A percentile compares a stretch with the other conserved stretches of the same genome.
These are phyloP conservation scores for Stratiomys singularior DNA, from an alignment of 2,888 invertebrate species.

Conservation along the genomic window DNA sequence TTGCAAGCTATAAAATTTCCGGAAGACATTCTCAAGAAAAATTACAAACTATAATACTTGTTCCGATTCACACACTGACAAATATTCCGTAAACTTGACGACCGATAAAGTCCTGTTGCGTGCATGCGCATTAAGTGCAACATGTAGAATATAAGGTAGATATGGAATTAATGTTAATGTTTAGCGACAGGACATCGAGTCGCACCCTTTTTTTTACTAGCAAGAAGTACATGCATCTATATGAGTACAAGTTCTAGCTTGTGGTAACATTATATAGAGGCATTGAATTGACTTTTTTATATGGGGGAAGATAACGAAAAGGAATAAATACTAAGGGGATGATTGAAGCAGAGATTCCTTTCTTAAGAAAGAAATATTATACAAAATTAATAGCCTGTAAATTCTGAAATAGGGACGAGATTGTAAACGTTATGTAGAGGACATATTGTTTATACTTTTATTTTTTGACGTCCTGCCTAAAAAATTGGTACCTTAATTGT, in stretches of 20 bases:
- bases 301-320: too few species aligned
- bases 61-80: neutral
- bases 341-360: too few species aligned
- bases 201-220: slow-evolving; percentile 22
- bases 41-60: neutral
- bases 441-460: too few species aligned
- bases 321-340: too few species aligned
- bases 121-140: slow-evolving; percentile 43
- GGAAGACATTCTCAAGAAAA: slow-evolving; percentile 30
- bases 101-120: neutral
- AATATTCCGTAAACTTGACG: slow-evolving; percentile 9
- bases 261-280: neutral
- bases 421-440: too few species aligned
- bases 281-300: neutral
- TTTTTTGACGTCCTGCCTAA: too few species aligned
- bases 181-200: slow-evolving; percentile 7
- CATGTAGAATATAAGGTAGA: slow-evolving; percentile 22
- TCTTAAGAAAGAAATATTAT: too few species aligned
- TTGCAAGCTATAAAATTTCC: neutral
- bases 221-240: neutral
- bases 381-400: too few species aligned
- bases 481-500: too few species aligned
- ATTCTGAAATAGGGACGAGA: too few species aligned
- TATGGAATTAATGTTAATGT: slow-evolving; percentile 10
- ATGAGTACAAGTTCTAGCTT: neutral